Base-by-base conservation (phyloP, 2,888 invertebrate genomes). In the Aphidius colemani region DNA sequence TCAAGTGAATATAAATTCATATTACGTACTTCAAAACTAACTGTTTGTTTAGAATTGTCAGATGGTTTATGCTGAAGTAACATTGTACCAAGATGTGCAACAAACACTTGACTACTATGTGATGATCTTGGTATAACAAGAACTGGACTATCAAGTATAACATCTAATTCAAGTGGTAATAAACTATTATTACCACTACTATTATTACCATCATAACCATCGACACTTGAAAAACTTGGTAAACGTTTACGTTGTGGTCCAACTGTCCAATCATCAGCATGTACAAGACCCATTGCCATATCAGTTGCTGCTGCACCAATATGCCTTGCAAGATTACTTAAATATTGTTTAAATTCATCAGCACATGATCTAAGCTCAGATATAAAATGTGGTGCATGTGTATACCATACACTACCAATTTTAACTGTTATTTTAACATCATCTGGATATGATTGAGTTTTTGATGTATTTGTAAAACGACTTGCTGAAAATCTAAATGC, bases 51-150 rank as follows among this genome's bases (percentile, higher is more conserved):
- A 0, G 72, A 71, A 8, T 75, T 75, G 4, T 60, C 62, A 1
- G 79, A 74, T 0, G 82, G 81, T 44, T 80, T 81, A 43, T 82
- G 81, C 59, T 79, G 81, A 9, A 86, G 84, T 40, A 90, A 88
- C 80, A 96, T 96, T 79, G 93, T 91, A 48, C 97, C 97, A 69
- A 98, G 87, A 85, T 96, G 96, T 11, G 94, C 95, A 49, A 97
- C 93, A 72, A 96, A 87, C 60, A 96, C 95, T 78, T 95, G 90
- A 9, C 89, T 77, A 81, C 94, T 95, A 71, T 86, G 86, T 43
- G 90, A 88, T 8, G 89, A 87, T 68, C 94, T 86, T 0, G 97
- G 96, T 61, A 97, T 83, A 64, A 97, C 92, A 70, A 97, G 87
- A 51, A 97, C 94, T 0, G 98, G 98, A 59, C 95, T 95, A 81